Conservation (phyloP, 2,888 invertebrate species). For the Dicyrtomina minuta region DNA sequence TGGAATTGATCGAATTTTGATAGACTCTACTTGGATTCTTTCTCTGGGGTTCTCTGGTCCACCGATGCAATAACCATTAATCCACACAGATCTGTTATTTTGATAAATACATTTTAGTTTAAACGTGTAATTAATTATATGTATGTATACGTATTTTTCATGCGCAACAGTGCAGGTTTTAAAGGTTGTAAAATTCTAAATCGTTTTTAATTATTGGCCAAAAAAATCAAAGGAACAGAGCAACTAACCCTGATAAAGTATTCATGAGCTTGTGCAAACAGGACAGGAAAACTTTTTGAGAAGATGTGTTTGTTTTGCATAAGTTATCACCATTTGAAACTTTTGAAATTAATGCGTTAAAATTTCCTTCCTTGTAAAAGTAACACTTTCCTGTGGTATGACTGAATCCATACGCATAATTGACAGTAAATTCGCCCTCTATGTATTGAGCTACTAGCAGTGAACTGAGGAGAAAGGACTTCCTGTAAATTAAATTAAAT, state of each 20-base stretch:
- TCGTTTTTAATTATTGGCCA: background rate
- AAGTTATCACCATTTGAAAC: background rate
- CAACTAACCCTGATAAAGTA: slow-evolving; percentile 15
- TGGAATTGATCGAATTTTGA: slow-evolving; percentile 2
- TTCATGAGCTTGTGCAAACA: slow-evolving; percentile 18
- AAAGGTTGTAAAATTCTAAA: background rate
- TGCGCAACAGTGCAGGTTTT: background rate
- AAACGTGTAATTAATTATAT: background rate
- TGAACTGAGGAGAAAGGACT: slow-evolving; percentile 1
- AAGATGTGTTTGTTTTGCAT: slow-evolving; percentile 9
- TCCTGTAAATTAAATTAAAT: too few species aligned
- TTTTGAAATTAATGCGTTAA: background rate
- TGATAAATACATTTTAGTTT: too few species aligned
- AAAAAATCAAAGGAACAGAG: too few species aligned
- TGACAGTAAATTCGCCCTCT: slow-evolving; percentile 8
- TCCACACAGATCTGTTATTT: slow-evolving; percentile 22
- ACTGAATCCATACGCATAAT: slow-evolving; percentile 23
- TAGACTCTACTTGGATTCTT: background rate
- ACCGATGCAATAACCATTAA: slow-evolving; percentile 20
- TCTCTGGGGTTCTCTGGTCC: slow-evolving; percentile 19
- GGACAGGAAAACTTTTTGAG: slow-evolving; percentile 15
- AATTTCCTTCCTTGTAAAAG: slow-evolving; percentile 29
- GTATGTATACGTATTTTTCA: background rate
- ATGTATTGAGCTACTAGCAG: slow-evolving; percentile 15
- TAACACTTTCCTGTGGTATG: slow-evolving; percentile 14